phyloP scores from a whole-genome alignment of 1,140 invertebrate genomes.

The Hypothenemus hampei region DNA sequence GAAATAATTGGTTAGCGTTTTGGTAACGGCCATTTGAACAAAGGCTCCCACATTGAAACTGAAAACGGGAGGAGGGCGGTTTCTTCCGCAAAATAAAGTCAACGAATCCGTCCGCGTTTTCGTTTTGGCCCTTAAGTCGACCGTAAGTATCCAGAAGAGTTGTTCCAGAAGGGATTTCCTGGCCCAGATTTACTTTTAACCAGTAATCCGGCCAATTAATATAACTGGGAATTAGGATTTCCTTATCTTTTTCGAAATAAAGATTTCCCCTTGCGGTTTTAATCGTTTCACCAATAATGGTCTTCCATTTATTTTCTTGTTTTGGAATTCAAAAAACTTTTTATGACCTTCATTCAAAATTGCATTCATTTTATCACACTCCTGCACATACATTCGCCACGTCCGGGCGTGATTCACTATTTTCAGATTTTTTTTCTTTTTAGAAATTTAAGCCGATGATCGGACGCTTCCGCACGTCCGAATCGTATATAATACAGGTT shows the following conservation, averaged over 20 bases:
- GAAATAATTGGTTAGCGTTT: constrained; percentile 2
- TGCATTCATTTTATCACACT: constrained; percentile 15
- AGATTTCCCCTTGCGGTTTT: not conserved
- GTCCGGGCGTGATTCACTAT: no score
- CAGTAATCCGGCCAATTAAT: constrained; percentile 27
- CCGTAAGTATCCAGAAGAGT: constrained; percentile 27
- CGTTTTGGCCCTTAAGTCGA: constrained; percentile 25
- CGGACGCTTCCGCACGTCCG: constrained; percentile 16
- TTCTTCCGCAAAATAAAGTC: constrained; percentile 21
- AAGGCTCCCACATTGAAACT: constrained; percentile 7
- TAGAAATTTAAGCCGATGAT: constrained; percentile 17
- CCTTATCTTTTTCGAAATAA: constrained; percentile 22
- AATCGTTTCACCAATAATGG: no score
- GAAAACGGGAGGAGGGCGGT: constrained; percentile 5
- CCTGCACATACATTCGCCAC: constrained; percentile 14
- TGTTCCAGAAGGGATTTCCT: constrained; percentile 20
- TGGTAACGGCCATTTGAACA: not conserved
- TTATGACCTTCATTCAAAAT: constrained; percentile 2
- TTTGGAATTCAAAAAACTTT: no score
- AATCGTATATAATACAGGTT: constrained; percentile 23
- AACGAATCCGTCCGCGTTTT: constrained; percentile 15
- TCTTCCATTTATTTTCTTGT: no score
- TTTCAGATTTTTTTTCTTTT: constrained; percentile 12
- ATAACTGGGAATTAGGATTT: constrained; percentile 26
- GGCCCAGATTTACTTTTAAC: constrained; percentile 19